phyloP scores from a whole-genome alignment of 2,888 invertebrate species.

The Drosophila pseudotalamancana region DNA sequence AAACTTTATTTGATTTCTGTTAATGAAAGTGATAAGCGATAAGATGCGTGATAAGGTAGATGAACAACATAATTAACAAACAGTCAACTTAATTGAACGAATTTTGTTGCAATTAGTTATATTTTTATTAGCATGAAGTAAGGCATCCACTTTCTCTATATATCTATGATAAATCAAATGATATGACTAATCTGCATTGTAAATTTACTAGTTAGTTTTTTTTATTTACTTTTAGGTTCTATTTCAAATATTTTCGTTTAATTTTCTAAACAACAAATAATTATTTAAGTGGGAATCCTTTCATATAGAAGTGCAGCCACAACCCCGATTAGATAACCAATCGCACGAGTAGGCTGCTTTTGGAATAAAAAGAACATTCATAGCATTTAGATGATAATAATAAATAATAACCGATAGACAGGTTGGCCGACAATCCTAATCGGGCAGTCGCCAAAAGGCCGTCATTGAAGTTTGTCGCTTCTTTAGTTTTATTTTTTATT shows the following conservation, averaged over 20 bases:
- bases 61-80: constrained; percentile 1
- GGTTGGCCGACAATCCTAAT: neutral
- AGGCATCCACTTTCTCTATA: too few relatives aligned
- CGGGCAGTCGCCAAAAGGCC: constrained; percentile 25
- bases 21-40: neutral
- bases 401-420: neutral
- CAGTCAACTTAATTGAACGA: neutral
- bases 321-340: constrained; percentile 20
- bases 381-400: constrained; percentile 7
- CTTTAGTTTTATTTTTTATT: neutral
- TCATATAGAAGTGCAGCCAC: neutral
- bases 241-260: too few relatives aligned
- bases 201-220: too few relatives aligned
- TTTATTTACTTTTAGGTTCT: too few relatives aligned
- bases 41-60: neutral
- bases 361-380: neutral
- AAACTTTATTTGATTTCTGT: neutral
- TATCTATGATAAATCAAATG: too few relatives aligned
- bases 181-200: too few relatives aligned
- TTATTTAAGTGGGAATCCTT: neutral
- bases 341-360: neutral
- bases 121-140: too few relatives aligned
- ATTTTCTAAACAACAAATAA: neutral
- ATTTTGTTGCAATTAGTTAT: neutral
- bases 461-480: constrained; percentile 21